phyloP scores from a whole-genome alignment of 2,797 vertebrate genomes.

The Delichon dasypus region DNA sequence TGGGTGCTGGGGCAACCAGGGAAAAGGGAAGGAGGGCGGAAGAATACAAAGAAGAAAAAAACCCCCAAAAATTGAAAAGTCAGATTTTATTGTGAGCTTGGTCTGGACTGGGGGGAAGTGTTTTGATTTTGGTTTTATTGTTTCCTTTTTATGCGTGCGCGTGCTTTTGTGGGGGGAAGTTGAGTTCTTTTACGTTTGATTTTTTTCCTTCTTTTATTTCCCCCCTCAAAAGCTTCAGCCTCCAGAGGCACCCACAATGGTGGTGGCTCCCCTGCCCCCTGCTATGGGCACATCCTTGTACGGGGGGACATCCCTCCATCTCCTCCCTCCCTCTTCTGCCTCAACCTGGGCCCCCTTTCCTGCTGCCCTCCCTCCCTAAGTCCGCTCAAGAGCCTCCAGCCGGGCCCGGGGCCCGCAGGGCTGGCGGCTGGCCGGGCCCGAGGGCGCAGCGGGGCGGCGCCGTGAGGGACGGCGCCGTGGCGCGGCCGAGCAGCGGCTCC shows the following conservation, averaged over 20 bases:
- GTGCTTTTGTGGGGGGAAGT: background rate
- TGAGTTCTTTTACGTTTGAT: background rate
- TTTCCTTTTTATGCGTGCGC: background rate
- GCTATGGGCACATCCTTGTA: background rate
- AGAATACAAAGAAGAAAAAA: background rate
- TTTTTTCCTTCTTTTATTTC: too few relatives aligned
- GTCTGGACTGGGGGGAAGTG: background rate
- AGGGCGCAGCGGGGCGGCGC: accelerated
- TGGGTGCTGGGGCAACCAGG: too few relatives aligned
- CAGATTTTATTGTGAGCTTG: background rate
- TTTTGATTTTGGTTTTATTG: background rate
- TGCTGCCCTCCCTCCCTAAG: background rate
- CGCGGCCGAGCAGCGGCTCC: background rate
- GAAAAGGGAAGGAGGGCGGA: accelerated
- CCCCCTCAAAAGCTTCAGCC: background rate
- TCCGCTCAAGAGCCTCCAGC: background rate
- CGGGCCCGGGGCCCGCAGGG: too few relatives aligned
- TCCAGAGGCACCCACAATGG: background rate
- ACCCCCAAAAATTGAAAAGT: background rate
- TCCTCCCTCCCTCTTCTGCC: background rate
- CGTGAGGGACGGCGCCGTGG: accelerated
- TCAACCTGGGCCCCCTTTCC: background rate
- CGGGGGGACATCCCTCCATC: background rate
- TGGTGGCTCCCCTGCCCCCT: accelerated
- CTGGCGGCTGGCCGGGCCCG: background rate